Conservation (phyloP, 2,113 vertebrate genomes). For the Atractosteus spatula region DNA sequence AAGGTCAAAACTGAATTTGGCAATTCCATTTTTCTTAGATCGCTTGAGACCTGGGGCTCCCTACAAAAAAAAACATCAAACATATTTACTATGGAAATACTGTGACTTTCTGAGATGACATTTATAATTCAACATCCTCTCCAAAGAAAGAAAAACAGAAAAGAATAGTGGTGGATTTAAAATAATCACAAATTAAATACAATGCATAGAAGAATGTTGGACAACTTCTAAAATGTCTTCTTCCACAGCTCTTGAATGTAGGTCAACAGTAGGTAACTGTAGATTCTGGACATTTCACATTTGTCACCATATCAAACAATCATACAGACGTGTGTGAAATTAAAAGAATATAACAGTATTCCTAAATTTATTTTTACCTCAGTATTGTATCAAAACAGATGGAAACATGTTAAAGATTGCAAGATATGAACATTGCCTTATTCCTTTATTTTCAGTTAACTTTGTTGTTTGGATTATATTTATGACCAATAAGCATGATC, state of each 20-base stretch:
- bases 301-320: no score
- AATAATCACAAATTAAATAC: not conserved
- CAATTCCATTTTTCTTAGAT: conserved; percentile 71
- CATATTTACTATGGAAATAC: not conserved
- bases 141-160: not conserved
- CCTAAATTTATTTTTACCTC: not conserved
- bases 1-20: conserved; percentile 74
- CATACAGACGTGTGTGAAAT: not conserved
- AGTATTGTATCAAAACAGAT: no score
- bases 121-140: not conserved
- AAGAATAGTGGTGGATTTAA: not conserved
- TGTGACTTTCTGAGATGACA: not conserved
- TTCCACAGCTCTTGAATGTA: no score
- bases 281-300: no score
- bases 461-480: no score
- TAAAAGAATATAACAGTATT: no score
- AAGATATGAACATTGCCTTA: no score
- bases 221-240: not conserved
- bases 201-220: not conserved
- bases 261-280: no score
- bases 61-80: conserved; percentile 12
- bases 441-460: no score
- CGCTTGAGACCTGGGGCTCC: conserved; percentile 26
- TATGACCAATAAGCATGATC: no score
- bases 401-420: no score